These are phyloP conservation scores for Heliconius congener DNA, from an alignment of 1,140 invertebrate genomes.

Conservation along the genomic window DNA sequence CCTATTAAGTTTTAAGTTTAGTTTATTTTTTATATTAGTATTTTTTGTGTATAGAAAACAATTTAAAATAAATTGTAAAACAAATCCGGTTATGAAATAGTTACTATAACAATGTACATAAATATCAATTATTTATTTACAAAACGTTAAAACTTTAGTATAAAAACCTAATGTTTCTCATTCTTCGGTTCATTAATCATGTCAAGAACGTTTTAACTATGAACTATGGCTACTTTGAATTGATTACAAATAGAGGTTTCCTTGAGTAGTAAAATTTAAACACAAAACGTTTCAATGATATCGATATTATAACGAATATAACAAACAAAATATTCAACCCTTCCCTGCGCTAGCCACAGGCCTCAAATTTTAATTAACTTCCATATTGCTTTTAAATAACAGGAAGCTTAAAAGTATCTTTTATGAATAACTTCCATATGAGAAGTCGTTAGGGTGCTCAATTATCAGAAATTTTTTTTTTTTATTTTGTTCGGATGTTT, in stretches of 20 bases:
- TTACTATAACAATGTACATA: not conserved
- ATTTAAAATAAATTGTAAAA: too few species aligned
- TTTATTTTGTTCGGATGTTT: not conserved
- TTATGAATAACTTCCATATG: constrained; percentile 3
- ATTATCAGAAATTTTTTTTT: not conserved
- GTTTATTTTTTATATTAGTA: too few species aligned
- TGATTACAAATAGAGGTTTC: not conserved
- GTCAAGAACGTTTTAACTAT: constrained; percentile 8
- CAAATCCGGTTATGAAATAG: not conserved
- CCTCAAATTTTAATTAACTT: constrained; percentile 34
- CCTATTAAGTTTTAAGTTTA: not conserved
- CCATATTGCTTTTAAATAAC: constrained; percentile 37
- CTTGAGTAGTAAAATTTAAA: not conserved
- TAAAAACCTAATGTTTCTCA: constrained; percentile 5
- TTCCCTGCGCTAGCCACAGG: not conserved
- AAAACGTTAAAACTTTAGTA: not conserved
- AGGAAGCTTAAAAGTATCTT: constrained; percentile 32
- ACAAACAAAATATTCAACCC: not conserved
- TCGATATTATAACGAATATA: not conserved
- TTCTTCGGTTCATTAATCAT: constrained; percentile 8
- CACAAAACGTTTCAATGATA: not conserved
- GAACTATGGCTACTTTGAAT: constrained; percentile 4
- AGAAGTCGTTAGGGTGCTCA: not conserved
- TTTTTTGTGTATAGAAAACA: too few species aligned
- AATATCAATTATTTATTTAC: not conserved